Conservation (phyloP, 2,113 vertebrate species). For the Alethe castanea region DNA sequence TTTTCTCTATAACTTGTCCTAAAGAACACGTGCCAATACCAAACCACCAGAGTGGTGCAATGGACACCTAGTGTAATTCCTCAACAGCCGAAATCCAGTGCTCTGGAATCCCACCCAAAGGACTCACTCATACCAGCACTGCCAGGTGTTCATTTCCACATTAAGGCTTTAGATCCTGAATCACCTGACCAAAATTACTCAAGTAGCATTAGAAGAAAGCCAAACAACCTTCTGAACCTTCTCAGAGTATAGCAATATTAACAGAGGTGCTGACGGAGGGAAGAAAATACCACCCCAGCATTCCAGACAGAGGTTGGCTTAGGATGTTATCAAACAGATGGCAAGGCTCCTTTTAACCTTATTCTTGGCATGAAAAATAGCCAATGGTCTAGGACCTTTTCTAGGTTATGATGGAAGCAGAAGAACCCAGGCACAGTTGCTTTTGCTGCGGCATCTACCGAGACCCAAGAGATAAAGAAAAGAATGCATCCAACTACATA, state of each 20-base stretch:
- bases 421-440: not conserved
- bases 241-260: not conserved
- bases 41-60: not conserved
- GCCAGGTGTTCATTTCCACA: not conserved
- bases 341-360: not conserved
- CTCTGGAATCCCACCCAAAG: not conserved
- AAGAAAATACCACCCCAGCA: not conserved
- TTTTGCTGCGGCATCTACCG: not conserved
- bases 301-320: fast-evolving
- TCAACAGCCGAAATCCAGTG: not conserved
- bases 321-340: not conserved
- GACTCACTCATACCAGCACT: not conserved
- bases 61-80: not conserved
- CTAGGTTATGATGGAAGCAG: not conserved
- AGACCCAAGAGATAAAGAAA: not conserved
- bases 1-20: not conserved
- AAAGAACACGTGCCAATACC: not conserved
- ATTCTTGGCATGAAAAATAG: not conserved
- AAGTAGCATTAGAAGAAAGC: not conserved
- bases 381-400: not conserved
- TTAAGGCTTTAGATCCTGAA: not conserved
- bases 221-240: not conserved
- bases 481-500: not conserved
- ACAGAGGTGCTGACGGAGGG: not conserved
- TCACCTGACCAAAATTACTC: not conserved